Percentiles rank a stretch among this genome's conserved stretches.
Conservation (phyloP, 2,797 vertebrate genomes). For the Myiothlypis chrysogaster region DNA sequence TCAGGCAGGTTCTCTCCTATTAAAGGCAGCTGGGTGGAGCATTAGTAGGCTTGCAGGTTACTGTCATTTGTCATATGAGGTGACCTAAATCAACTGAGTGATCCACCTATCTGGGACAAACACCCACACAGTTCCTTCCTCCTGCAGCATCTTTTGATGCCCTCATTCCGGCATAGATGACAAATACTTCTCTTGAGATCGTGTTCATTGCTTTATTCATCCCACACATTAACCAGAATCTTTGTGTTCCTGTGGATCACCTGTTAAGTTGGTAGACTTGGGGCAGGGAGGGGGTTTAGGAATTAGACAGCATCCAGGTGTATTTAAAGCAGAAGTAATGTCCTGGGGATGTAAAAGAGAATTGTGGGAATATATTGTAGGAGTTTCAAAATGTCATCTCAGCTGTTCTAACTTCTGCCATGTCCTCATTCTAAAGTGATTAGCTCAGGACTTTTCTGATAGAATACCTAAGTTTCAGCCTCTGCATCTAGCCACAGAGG, state of each 20-base stretch:
- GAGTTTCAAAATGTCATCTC: constrained; percentile 13
- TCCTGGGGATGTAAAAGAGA: neutral
- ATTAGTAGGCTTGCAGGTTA: neutral
- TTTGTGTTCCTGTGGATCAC: neutral
- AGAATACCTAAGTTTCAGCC: neutral
- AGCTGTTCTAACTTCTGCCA: neutral
- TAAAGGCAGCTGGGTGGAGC: constrained; percentile 22
- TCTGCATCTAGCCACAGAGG: neutral
- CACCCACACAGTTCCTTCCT: constrained; percentile 24
- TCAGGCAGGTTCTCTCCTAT: neutral
- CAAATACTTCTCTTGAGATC: neutral
- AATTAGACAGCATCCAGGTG: neutral
- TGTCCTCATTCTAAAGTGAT: neutral
- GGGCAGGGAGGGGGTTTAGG: neutral
- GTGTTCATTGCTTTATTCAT: neutral
- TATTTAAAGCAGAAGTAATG: constrained; percentile 2
- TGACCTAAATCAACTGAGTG: constrained; percentile 31
- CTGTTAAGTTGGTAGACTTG: neutral
- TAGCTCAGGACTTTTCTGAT: constrained; percentile 7
- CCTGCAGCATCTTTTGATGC: constrained; percentile 7
- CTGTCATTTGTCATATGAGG: neutral
- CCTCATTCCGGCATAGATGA: neutral
- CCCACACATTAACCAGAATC: neutral
- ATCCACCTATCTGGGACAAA: constrained; percentile 19
- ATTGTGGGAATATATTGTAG: neutral